Evolutionary conservation across 1,140 invertebrate species (phyloP).

Genomic region (Sinella curviseta): DNA sequence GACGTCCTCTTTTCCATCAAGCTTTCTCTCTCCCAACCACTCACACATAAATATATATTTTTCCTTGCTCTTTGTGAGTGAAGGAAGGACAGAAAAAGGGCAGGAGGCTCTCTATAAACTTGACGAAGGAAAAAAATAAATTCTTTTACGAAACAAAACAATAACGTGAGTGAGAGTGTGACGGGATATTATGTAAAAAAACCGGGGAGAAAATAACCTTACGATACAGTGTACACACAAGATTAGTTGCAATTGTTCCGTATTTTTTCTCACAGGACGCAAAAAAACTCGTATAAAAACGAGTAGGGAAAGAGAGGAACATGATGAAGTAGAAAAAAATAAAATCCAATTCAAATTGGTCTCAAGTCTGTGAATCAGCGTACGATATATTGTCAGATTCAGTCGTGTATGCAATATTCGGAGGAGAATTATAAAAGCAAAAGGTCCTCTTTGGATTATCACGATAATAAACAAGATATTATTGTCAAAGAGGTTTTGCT

Average conservation of each 20-base stretch:
- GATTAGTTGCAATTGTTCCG: slow-evolving; percentile 4
- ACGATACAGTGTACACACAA: neutral
- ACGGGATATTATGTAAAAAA: neutral
- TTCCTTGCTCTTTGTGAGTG: neutral
- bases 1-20: neutral
- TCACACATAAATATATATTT: neutral
- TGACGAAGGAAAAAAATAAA: neutral
- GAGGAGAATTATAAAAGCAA: too few species aligned
- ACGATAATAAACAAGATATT: too few species aligned
- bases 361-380: too few species aligned
- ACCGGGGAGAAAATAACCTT: slow-evolving; percentile 11
- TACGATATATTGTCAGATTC: too few species aligned
- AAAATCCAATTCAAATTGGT: neutral
- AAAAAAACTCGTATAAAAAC: neutral
- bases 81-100: neutral
- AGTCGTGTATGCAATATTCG: too few species aligned
- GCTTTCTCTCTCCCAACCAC: neutral
- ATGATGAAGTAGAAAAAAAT: neutral
- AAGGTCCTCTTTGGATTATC: too few species aligned
- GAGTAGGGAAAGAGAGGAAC: neutral
- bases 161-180: neutral
- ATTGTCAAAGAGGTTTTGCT: too few species aligned
- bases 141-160: neutral
- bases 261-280: slow-evolving; percentile 1
- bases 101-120: neutral